Evolutionary conservation across 2,113 vertebrate genomes (phyloP).

Genomic region (Alethe castanea): DNA sequence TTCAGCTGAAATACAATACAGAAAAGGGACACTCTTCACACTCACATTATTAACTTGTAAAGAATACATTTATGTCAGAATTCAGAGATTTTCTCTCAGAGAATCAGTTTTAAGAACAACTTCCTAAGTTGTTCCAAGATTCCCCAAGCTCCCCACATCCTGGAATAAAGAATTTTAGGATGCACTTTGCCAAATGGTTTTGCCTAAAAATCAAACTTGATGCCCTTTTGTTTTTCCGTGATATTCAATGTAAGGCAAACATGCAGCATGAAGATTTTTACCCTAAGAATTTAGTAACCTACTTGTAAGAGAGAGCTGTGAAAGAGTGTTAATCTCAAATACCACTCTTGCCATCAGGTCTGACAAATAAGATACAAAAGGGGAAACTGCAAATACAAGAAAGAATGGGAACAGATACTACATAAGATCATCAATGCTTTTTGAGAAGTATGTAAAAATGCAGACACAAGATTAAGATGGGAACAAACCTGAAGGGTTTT

Average conservation of each 20-base stretch:
- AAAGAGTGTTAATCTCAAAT: background rate
- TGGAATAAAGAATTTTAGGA: background rate
- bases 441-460: background rate
- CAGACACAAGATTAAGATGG: background rate
- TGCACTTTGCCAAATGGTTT: background rate
- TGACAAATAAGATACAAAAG: background rate
- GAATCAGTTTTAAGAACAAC: background rate
- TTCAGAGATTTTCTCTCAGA: background rate
- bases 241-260: background rate
- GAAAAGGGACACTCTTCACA: background rate
- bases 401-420: background rate
- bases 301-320: background rate
- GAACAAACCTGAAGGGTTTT: background rate
- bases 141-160: background rate
- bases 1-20: background rate
- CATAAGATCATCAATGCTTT: background rate
- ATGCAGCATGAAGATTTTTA: background rate
- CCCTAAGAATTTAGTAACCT: background rate
- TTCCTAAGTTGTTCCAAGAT: background rate
- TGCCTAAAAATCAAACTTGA: background rate
- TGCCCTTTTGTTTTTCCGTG: background rate
- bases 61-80: background rate
- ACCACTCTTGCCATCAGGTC: background rate
- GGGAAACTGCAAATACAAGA: background rate
- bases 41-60: background rate